A percentile compares a stretch with the other conserved stretches of the same genome.
Conservation (phyloP, 2,113 vertebrate genomes). For the Caracal caracal region DNA sequence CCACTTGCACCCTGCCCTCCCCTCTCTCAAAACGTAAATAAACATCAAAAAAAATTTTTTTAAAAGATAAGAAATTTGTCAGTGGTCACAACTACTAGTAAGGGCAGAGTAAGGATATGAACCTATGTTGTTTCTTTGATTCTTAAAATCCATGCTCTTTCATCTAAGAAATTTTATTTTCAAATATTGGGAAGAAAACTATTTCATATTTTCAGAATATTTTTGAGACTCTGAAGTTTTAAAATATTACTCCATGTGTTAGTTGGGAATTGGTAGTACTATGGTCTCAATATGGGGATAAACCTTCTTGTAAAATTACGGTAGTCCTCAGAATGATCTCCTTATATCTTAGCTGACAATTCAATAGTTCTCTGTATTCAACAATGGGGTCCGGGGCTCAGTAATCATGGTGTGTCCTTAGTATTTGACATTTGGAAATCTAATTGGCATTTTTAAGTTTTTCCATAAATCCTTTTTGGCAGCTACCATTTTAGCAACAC, state of each 20-base stretch:
- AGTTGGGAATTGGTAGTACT: not conserved
- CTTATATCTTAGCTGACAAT: not conserved
- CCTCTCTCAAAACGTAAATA: too few species aligned
- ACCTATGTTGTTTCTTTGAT: not conserved
- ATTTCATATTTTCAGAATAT: not conserved
- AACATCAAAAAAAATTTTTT: too few species aligned
- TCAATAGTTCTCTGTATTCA: not conserved
- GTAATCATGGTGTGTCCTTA: not conserved
- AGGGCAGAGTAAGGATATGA: not conserved
- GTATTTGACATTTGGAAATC: constrained; percentile 19
- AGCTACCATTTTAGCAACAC: not conserved
- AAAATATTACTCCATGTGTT: not conserved
- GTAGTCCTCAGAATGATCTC: not conserved
- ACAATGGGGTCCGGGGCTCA: not conserved
- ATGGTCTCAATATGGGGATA: not conserved
- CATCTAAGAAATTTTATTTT: not conserved
- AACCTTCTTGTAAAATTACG: not conserved
- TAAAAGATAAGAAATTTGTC: not conserved
- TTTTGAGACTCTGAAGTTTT: not conserved
- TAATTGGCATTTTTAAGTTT: not conserved
- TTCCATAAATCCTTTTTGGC: not conserved
- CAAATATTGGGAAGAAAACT: not conserved
- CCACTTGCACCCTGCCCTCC: too few species aligned
- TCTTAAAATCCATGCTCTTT: constrained; percentile 6
- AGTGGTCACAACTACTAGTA: not conserved